Conservation (phyloP, 2,888 invertebrate species). For the Lutraria lutraria region DNA sequence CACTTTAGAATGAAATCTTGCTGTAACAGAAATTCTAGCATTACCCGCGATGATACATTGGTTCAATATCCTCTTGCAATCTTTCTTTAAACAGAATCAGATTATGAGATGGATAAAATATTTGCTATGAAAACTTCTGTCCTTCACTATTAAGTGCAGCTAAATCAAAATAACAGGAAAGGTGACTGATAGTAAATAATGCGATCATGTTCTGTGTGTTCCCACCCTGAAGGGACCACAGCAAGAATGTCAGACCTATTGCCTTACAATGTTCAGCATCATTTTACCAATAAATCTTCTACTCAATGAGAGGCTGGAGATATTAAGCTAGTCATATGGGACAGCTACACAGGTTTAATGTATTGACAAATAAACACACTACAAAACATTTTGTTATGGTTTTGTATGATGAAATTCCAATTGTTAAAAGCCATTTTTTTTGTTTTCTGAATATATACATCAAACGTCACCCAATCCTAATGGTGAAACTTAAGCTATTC, state of each 20-base stretch:
- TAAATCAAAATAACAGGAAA: not conserved
- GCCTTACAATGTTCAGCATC: conserved; percentile 16
- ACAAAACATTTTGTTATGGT: not conserved
- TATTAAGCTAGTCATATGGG: not conserved
- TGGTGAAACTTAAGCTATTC: not conserved
- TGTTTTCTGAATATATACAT: not conserved
- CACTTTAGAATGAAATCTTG: no score
- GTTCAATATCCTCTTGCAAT: no score
- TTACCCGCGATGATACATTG: no score
- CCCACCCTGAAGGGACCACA: not conserved
- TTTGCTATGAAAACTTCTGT: not conserved
- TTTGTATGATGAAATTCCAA: not conserved
- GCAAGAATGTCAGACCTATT: not conserved
- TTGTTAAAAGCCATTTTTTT: not conserved
- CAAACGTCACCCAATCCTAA: not conserved
- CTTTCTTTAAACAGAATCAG: no score
- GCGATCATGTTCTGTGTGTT: not conserved
- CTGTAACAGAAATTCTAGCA: no score
- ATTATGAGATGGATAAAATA: not conserved
- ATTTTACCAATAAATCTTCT: conserved; percentile 44
- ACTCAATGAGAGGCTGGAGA: not conserved
- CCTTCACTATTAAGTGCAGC: not conserved
- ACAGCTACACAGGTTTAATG: not conserved
- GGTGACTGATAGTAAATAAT: not conserved
- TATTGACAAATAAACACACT: conserved; percentile 11